Evolutionary conservation across 2,113 vertebrate species (phyloP), one percentile per base, ranked within the genome.

Genomic region (Melospiza melodia): DNA sequence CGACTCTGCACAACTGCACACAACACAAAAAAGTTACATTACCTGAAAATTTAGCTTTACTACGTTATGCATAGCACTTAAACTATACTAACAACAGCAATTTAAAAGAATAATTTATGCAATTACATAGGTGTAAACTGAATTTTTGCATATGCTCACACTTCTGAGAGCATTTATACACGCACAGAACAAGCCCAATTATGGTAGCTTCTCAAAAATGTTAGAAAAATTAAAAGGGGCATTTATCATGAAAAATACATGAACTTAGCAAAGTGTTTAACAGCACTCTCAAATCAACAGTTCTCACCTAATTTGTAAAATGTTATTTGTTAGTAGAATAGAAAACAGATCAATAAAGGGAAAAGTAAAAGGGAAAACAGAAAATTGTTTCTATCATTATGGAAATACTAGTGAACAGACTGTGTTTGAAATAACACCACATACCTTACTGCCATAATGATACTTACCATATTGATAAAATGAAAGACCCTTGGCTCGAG

Each of bases 381-480:
- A 80, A 82, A 76, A 65, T 4, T 51, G 16, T 65, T 87, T 58
- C 27, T 55, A 67, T n/a, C 25, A 44, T 39, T 68, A 72, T 12
- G 6, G 9, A 85, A 91, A 78, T 24, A 28, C 24, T 66, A 44
- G 44, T 17, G 87, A 89, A 94, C 12, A 68, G 12, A 91, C 28
- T 58, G 43, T 58, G 9, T 73, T 84, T 95, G 44, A 71, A 85
- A 92, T 66, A 88, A 71, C 30, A 75, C 30, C 31, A 98, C 98
- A 54, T 97, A 99, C 98, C 98, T 77, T 99, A 99, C 57, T 99
- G 98, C 84, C 98, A 63, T 16, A 94, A 86, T 6, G 28, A 87
- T 44, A 98, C 98, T 46, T 98, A 99, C 99, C 99, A 86, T 99
- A 99, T 63, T 99, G 98, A 94, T 99, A 99, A 98, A 99, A 99